Percentiles rank a stretch among this genome's conserved stretches.
These are phyloP conservation scores for Anser cygnoides DNA, from an alignment of 2,113 vertebrate genomes.

Conservation along the genomic window DNA sequence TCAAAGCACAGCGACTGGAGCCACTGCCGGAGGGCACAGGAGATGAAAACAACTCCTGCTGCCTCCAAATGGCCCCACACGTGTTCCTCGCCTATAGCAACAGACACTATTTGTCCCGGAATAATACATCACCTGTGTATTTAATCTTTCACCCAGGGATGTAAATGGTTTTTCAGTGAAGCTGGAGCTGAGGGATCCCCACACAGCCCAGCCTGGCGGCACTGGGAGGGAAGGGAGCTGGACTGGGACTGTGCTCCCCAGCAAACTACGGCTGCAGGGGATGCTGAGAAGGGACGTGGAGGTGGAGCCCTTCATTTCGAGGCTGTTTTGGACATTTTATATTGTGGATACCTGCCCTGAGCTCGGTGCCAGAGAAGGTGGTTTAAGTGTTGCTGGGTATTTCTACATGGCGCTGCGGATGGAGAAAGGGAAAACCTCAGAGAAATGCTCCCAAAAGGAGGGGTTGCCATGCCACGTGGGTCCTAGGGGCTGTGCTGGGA, in stretches of 20 bases:
- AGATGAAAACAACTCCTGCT: neutral
- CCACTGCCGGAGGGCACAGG: neutral
- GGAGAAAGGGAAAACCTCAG: neutral
- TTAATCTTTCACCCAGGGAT: neutral
- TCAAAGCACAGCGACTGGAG: neutral
- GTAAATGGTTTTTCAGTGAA: neutral
- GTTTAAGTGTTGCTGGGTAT: neutral
- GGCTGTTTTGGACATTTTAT: neutral
- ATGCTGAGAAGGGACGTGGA: neutral
- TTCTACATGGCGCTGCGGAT: neutral
- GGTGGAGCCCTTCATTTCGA: neutral
- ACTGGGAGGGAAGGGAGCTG: neutral
- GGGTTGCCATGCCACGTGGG: neutral
- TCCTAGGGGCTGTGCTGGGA: neutral
- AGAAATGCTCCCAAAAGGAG: neutral
- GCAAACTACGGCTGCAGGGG: neutral
- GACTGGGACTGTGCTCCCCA: fast-evolving
- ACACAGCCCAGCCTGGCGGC: neutral
- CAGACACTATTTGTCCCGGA: neutral
- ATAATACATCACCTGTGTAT: neutral
- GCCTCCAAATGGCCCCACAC: neutral
- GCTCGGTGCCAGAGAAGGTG: fast-evolving
- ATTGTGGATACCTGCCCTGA: neutral
- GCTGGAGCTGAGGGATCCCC: neutral
- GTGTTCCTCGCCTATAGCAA: neutral